Evolutionary conservation across 2,797 vertebrate genomes (phyloP), one percentile per base, ranked within the genome.

Genomic region (Eidolon dupreanum): DNA sequence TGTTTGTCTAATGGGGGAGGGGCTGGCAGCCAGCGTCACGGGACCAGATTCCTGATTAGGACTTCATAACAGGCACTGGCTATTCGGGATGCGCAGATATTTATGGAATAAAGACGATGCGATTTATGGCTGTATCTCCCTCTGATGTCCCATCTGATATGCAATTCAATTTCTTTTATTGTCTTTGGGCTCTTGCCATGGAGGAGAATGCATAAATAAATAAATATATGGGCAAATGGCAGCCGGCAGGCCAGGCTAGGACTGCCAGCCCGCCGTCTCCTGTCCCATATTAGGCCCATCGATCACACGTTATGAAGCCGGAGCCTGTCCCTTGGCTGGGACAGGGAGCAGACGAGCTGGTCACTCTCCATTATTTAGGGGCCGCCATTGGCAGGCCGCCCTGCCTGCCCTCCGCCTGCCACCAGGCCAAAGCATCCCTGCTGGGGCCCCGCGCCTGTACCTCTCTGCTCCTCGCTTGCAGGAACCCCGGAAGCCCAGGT

Each of bases 91-190:
- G 82, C 20, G 11, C 90, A 82, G 96, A 96, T 97, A 97, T 97
- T 97, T 96, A 97, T 96, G 97, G 97, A 97, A 96, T 97, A 98
- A 98, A 97, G 95, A 97, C 81, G 20, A 38, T 7, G 57, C 93
- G 59, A 97, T 97, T 96, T 97, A 96, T 86, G 95, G 84, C 78
- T 73, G 12, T 95, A 89, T 94, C 97, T 97, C 97, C 95, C 96
- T 97, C 96, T 75, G 97, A 97, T 96, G 97, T 96, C 97, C 95
- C 94, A 92, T 98, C 97, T 97, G 98, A 98, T 97, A 96, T 91
- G 97, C 97, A 96, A 97, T 98, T 97, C 98, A 98, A 97, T 98
- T 97, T 96, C 98, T 97, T 98, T 97, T 98, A 97, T 97, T 97
- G 96, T 98, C 96, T 97, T 96, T 97, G 97, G 97, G 94, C 71